A percentile compares a stretch with the other conserved stretches of the same genome.
Conservation (phyloP, 1,140 invertebrate species). For the Habropoda laboriosa region DNA sequence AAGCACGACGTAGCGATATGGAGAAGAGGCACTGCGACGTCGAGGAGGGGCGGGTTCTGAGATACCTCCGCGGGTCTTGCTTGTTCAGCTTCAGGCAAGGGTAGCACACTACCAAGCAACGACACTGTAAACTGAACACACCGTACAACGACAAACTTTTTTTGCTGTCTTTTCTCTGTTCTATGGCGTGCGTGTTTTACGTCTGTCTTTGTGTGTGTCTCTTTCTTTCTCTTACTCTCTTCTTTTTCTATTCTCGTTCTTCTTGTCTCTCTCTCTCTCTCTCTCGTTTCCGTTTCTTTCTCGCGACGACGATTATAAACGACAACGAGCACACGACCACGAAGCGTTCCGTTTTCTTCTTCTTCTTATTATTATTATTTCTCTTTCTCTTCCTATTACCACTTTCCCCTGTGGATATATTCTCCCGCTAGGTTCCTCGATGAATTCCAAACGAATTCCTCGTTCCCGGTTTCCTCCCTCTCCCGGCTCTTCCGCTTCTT, state of each 20-base stretch:
- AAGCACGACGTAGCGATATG: conserved; percentile 65
- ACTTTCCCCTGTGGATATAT: background rate
- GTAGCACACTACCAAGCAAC: conserved; percentile 60
- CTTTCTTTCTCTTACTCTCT: background rate
- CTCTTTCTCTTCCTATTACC: no score
- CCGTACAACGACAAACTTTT: conserved; percentile 36
- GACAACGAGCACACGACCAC: background rate
- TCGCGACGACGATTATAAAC: background rate
- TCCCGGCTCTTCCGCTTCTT: background rate
- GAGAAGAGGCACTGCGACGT: conserved; percentile 74
- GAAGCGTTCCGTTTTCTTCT: background rate
- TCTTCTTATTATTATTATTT: no score
- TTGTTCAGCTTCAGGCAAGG: conserved; percentile 52
- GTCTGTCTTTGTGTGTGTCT: background rate
- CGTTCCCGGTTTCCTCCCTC: background rate
- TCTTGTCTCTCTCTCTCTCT: conserved; percentile 12
- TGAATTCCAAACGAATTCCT: background rate
- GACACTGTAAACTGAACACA: conserved; percentile 62
- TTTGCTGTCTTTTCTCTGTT: conserved; percentile 4
- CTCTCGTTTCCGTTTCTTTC: background rate
- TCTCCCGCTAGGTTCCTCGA: background rate
- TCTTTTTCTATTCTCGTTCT: conserved; percentile 3
- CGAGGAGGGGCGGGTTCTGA: conserved; percentile 68
- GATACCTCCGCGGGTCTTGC: conserved; percentile 69
- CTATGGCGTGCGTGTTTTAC: background rate